Base-by-base conservation (phyloP, 92 coral and sea anemone species). In the Pocillopora meandrina region DNA sequence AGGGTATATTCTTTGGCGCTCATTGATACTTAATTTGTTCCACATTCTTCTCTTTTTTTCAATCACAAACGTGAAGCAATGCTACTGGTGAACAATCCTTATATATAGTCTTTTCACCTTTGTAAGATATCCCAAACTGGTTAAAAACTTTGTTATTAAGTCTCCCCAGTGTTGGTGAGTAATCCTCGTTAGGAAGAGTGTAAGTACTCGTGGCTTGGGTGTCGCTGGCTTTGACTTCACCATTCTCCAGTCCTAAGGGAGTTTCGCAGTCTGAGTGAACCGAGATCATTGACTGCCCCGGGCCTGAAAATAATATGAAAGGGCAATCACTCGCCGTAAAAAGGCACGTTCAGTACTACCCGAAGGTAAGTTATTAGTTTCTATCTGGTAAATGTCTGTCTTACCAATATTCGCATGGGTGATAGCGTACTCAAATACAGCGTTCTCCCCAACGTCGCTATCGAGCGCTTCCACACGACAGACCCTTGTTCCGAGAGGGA, bases 321-420 rank as follows among this genome's bases (percentile, higher is more conserved):
- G 26, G 31, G 1, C 31, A 26, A 26, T 26, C 31, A 26, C 31
- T 26, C 31, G 31, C 31, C 31, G 31, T 26, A 26, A 42, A 7
- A 42, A 42, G 52, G 8, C 52, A 42, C 52, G 52, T 42, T 3
- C 52, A 42, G 8, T 42, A 42, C 8, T 0, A 7, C 52, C 52
- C 52, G 8, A 42, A 42, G 4, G 52, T 42, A 42, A 42, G 52
- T 7, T 42, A 42, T 42, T 42, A 42, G 52, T 42, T 42, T 42
- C 52, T 42, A 42, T 42, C 52, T 42, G 52, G 8, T 42, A 42
- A 74, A 42, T 4, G 17, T 42, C 47, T 52, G 13, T 13, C 92
- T 26, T 90, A 95, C 98, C 98, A 66, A 95, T 89, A 73, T 95
- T 95, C 47, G 96, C 98, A 56, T 94, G 93, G 31, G 95, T 92